Base-by-base conservation (phyloP, 2,888 invertebrate species). In the Polydrusus pterygomalis region DNA sequence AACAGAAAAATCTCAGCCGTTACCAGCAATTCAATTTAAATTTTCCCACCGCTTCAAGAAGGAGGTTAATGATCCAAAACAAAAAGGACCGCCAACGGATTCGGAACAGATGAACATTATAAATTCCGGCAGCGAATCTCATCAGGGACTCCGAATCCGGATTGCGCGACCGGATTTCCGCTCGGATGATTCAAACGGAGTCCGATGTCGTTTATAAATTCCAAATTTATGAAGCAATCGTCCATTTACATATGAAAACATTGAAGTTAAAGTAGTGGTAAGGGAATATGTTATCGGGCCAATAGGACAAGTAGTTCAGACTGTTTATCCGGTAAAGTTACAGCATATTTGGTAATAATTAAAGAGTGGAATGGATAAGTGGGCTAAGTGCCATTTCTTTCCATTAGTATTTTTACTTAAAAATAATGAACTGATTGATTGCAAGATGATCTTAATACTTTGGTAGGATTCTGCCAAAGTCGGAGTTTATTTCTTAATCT, bases 91-190 rank as follows among this genome's bases (percentile, higher is more conserved):
- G 70, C 70, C 75, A 70, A 47, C 75, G 75, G 75, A 71, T 67
- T 71, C 67, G 71, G 75, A 75, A 75, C 71, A 75, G 75, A 70
- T 71, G 83, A 83, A 83, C 84, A 85, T 84, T 85, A 85, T 84
- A 85, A 84, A 85, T 85, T 85, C 84, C 81, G 81, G 77, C 80
- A 75, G 77, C 83, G 82, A 81, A 84, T 83, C 83, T 83, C 84
- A 84, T 84, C 84, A 84, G 82, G 40, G 65, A 65, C 38, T 60
- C 30, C 64, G 70, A 63, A 17, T 49, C 58, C 72, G 56, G 38
- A 38, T 18, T 34, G 62, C 74, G 49, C 67, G 43, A 15, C 75
- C 70, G 75, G 75, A 75, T 71, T 75, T 75, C 68, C 62, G 71
- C 71, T 71, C 62, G 51, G 62, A 17, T 62, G 71, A 62, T 58